These are phyloP conservation scores for Eubucco bourcierii DNA, from an alignment of 2,113 vertebrate genomes.

Conservation along the genomic window DNA sequence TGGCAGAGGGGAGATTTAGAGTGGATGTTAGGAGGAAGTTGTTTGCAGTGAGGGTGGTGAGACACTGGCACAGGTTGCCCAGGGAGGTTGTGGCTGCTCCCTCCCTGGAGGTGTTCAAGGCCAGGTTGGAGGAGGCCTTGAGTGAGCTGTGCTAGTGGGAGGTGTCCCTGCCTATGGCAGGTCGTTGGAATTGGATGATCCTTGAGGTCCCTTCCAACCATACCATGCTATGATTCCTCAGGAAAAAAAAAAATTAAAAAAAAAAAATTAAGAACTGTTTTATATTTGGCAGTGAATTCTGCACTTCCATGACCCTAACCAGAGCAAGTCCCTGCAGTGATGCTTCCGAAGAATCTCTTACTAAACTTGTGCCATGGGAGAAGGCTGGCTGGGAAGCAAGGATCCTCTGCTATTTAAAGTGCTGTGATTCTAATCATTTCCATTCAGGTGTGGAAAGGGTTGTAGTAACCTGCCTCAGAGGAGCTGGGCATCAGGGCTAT, in stretches of 20 bases:
- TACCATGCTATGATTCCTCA: too few species aligned
- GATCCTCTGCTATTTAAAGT: neutral
- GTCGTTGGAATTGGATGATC: too few species aligned
- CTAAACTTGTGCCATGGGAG: neutral
- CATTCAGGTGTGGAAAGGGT: neutral
- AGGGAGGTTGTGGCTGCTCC: too few species aligned
- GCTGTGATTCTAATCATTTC: neutral
- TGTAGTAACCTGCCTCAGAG: neutral
- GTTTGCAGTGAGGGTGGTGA: too few species aligned
- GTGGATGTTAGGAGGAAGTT: too few species aligned
- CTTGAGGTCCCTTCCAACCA: too few species aligned
- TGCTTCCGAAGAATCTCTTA: neutral
- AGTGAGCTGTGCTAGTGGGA: too few species aligned
- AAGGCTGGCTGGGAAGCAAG: neutral
- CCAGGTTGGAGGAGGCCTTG: too few species aligned
- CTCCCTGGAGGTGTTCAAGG: too few species aligned
- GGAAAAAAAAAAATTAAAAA: neutral
- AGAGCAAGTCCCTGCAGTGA: neutral
- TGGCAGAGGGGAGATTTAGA: too few species aligned
- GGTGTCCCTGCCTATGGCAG: too few species aligned
- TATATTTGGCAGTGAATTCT: neutral
- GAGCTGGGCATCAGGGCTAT: neutral
- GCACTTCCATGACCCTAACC: neutral
- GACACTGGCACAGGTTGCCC: too few species aligned
- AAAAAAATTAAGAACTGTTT: neutral